Evolutionary conservation across 2,888 invertebrate species (phyloP).

Genomic region (Rapana venosa): DNA sequence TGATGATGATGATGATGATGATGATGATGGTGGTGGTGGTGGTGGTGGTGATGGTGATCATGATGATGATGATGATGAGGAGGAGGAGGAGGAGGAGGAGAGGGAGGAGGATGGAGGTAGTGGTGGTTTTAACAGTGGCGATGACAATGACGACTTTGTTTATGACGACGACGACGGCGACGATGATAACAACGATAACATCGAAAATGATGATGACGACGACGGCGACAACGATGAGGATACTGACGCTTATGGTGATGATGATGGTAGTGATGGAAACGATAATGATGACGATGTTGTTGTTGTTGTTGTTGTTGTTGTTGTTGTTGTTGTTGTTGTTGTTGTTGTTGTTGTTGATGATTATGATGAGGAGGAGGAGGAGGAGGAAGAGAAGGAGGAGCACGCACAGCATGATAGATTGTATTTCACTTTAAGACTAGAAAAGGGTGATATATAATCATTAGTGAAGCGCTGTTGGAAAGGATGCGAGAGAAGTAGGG

Average conservation of each 20-base stretch:
- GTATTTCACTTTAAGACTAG: neutral
- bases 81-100: neutral
- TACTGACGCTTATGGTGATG: too few species aligned
- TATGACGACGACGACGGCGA: neutral
- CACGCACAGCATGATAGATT: neutral
- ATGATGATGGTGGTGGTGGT: neutral
- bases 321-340: too few species aligned
- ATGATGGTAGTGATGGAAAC: too few species aligned
- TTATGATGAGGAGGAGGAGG: neutral
- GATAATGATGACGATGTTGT: too few species aligned
- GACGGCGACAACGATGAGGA: neutral
- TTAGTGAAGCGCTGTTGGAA: neutral
- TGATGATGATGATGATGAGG: too few species aligned
- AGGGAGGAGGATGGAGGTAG: neutral
- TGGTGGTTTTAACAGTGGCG: neutral
- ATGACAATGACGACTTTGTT: neutral
- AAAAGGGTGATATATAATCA: too few species aligned
- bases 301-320: too few species aligned
- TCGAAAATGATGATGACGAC: neutral
- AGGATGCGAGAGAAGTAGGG: neutral
- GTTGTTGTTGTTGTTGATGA: neutral
- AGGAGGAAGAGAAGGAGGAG: too few species aligned
- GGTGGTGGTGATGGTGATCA: too few species aligned
- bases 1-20: constrained; percentile 32
- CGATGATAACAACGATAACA: neutral